Base-by-base conservation (phyloP, 2,888 invertebrate genomes). In the Priocnemis perturbator region DNA sequence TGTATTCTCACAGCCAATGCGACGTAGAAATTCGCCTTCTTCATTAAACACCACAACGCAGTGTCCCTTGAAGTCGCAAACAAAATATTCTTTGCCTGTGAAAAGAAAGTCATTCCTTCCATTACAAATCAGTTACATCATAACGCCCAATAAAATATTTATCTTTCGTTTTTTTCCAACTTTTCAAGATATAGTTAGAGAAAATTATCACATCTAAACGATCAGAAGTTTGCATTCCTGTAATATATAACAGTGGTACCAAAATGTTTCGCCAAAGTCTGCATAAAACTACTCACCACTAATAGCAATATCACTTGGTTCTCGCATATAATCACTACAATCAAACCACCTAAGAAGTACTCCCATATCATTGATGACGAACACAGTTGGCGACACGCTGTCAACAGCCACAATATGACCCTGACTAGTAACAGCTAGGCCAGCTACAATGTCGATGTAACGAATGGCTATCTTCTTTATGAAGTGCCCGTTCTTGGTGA, bases 31-130 rank as follows among this genome's bases (percentile, higher is more conserved):
- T 74, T 93, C 93, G 67, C 98, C 98, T 76, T 96, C 95, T 88
- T 97, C 97, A 88, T 95, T 96, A 89, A 98, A 98, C 58, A 98
- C 98, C 26, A 98, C 98, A 63, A 98, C 98, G 90, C 98, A 98
- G 90, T 98, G 98, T 62, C 98, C 98, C 90, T 98, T 98, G 90
- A 98, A 98, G 90, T 98, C 98, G 90, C 98, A 98, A 71, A 98
- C 97, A 90, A 96, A 98, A 89, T 96, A 97, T 89, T 96, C 96
- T 88, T 95, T 95, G 85, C 96, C 96, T 96, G 89, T 53, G 81
- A 70, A 71, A 52, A 26, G 5, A 57, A 23, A 67, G 48, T 9
- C 45, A 56, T 30, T n/a, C 20, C 9, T 30, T 37, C 17, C 53
- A 57, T 55, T 45, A 2, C 4, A 0, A 0, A 11, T 26, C 9